A percentile compares a stretch with the other conserved stretches of the same genome.
Conservation (phyloP, 2,113 vertebrate genomes). For the Sclerurus mexicanus region DNA sequence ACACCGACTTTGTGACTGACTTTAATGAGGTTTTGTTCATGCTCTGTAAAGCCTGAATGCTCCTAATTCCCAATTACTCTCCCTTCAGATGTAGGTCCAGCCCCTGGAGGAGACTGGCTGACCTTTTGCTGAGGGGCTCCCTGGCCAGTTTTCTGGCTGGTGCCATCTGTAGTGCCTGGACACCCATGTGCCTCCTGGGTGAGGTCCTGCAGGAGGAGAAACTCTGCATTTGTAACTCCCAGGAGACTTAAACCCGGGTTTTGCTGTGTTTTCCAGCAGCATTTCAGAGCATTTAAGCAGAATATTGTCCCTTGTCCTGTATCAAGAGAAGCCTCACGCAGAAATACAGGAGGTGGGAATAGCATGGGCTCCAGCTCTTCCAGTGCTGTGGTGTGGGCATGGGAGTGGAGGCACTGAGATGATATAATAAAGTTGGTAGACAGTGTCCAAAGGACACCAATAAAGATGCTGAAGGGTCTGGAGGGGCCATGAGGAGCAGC, state of each 20-base stretch:
- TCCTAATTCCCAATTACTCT: background rate
- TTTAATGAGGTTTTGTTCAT: background rate
- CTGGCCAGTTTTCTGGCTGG: background rate
- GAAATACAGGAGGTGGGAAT: background rate
- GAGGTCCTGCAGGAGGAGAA: background rate
- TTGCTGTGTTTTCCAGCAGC: background rate
- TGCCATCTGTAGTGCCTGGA: background rate
- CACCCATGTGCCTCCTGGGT: rapidly evolving
- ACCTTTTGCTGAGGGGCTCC: background rate
- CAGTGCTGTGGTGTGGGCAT: rapidly evolving
- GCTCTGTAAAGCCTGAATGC: background rate
- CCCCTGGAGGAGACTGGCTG: background rate
- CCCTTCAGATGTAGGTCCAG: background rate
- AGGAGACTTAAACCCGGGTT: background rate
- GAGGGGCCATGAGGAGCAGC: background rate
- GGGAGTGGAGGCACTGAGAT: background rate
- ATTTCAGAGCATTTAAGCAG: background rate
- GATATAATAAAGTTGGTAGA: background rate
- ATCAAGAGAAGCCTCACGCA: background rate
- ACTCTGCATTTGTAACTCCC: background rate
- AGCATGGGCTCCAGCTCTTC: background rate
- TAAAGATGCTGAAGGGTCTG: background rate
- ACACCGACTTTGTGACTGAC: background rate
- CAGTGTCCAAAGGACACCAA: background rate
- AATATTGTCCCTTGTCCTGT: background rate